Evolutionary conservation across 2,888 invertebrate genomes (phyloP).

Genomic region (Megastigmus dorsalis): DNA sequence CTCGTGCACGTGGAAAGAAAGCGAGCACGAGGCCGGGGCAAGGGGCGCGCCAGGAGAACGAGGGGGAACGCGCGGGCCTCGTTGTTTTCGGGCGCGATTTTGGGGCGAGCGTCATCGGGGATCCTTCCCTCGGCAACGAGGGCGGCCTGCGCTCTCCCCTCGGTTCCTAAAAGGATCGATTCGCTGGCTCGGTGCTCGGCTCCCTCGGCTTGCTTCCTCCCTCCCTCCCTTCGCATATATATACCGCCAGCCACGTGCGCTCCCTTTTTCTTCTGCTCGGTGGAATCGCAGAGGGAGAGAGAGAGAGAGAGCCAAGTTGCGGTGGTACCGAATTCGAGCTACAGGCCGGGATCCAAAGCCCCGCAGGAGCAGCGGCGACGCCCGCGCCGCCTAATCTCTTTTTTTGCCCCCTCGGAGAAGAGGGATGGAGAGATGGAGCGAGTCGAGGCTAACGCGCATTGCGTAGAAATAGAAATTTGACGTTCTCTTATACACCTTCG

Average conservation of each 20-base stretch:
- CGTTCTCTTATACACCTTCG: not conserved
- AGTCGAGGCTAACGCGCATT: slow-evolving; percentile 1
- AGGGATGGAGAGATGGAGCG: not conserved
- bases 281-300: no score
- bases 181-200: slow-evolving; percentile 55
- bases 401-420: not conserved
- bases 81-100: slow-evolving; percentile 18
- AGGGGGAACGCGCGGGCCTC: not conserved
- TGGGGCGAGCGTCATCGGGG: slow-evolving; percentile 42
- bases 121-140: slow-evolving; percentile 7
- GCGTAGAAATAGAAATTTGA: slow-evolving; percentile 23
- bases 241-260: not conserved
- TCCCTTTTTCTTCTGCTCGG: slow-evolving; percentile 15
- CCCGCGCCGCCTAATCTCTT: not conserved
- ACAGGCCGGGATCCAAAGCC: not conserved
- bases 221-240: slow-evolving; percentile 1
- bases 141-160: slow-evolving; percentile 28
- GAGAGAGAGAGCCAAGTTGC: slow-evolving; percentile 34
- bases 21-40: not conserved
- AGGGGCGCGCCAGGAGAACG: not conserved
- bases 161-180: slow-evolving; percentile 65
- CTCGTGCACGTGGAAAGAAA: slow-evolving; percentile 30
- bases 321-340: slow-evolving; percentile 24
- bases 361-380: not conserved
- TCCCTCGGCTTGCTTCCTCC: slow-evolving; percentile 9